Conservation (phyloP, 2,888 invertebrate species). For the Eupithecia exiguata region DNA sequence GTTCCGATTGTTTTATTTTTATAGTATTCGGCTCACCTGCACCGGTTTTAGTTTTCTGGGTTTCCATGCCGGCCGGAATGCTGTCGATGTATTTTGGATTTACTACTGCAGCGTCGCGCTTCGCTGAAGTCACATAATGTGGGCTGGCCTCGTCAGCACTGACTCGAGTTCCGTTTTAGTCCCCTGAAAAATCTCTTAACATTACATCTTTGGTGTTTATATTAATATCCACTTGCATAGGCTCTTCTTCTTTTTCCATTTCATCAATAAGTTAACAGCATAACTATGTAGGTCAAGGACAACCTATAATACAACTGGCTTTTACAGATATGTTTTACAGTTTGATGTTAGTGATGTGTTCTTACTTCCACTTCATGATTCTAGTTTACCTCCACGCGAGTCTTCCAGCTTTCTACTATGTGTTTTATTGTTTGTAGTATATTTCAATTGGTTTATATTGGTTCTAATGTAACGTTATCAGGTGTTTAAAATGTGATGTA, state of each 20-base stretch:
- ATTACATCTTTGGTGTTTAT: slow-evolving; percentile 15
- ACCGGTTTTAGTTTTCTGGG: slow-evolving; percentile 55
- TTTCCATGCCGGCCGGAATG: slow-evolving; percentile 48
- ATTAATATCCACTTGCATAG: slow-evolving; percentile 9
- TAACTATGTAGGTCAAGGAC: slow-evolving; percentile 33
- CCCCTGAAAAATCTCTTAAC: slow-evolving; percentile 15
- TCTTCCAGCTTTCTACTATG: slow-evolving; percentile 42
- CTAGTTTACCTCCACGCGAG: slow-evolving; percentile 42
- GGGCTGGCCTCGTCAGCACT: slow-evolving; percentile 22
- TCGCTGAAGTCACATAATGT: slow-evolving; percentile 39
- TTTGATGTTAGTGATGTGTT: slow-evolving; percentile 40
- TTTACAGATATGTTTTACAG: slow-evolving; percentile 38
- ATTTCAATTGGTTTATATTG: slow-evolving; percentile 4
- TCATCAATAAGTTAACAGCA: slow-evolving; percentile 16
- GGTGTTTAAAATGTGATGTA: slow-evolving; percentile 20
- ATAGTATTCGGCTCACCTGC: slow-evolving; percentile 71
- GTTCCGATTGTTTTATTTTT: slow-evolving; percentile 60
- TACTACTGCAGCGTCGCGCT: slow-evolving; percentile 28
- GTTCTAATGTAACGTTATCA: slow-evolving; percentile 7
- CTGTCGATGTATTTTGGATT: slow-evolving; percentile 42
- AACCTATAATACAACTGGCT: slow-evolving; percentile 32
- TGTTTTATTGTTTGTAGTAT: slow-evolving; percentile 43
- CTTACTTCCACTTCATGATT: slow-evolving; percentile 44
- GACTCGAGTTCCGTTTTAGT: slow-evolving; percentile 21
- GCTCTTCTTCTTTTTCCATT: slow-evolving; percentile 9